Evolutionary conservation across 2,888 invertebrate species (phyloP).

Genomic region (Amblyjoppa proteus): DNA sequence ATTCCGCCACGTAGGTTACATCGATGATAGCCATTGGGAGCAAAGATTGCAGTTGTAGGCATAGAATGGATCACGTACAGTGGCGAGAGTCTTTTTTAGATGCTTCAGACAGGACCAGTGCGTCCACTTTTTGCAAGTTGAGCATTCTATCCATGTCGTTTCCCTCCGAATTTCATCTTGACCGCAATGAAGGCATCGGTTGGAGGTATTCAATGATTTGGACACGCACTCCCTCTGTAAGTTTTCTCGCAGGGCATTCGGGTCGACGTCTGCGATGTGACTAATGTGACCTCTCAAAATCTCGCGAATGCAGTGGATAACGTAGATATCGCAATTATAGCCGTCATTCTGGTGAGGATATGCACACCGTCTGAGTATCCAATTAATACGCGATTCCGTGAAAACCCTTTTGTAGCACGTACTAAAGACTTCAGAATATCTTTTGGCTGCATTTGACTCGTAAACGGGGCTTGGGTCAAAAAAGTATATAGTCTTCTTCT

Average conservation of each 20-base stretch:
- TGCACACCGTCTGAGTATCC: conserved; percentile 3
- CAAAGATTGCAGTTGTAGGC: conserved; percentile 28
- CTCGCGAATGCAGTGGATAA: conserved; percentile 36
- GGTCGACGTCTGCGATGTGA: conserved; percentile 12
- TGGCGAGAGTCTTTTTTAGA: not conserved
- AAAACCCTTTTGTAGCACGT: conserved; percentile 19
- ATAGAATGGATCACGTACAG: conserved; percentile 8
- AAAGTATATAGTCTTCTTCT: conserved; percentile 10
- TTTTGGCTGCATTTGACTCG: not conserved
- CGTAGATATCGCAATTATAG: conserved; percentile 48
- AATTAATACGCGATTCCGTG: not conserved
- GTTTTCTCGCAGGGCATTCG: conserved; percentile 22
- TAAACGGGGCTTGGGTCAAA: conserved; percentile 19
- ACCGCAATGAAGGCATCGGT: conserved; percentile 41
- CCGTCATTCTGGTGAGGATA: conserved; percentile 49
- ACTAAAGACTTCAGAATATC: conserved; percentile 9
- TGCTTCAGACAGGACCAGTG: conserved; percentile 20
- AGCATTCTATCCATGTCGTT: conserved; percentile 29
- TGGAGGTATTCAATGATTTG: conserved; percentile 22
- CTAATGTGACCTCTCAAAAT: conserved; percentile 14
- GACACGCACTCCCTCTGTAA: not conserved
- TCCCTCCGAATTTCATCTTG: conserved; percentile 22
- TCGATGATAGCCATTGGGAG: conserved; percentile 7
- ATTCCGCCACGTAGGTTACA: too few species aligned
- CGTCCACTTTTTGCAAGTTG: conserved; percentile 26